Conservation (phyloP, 2,113 vertebrate species). For the Dissostichus mawsoni region DNA sequence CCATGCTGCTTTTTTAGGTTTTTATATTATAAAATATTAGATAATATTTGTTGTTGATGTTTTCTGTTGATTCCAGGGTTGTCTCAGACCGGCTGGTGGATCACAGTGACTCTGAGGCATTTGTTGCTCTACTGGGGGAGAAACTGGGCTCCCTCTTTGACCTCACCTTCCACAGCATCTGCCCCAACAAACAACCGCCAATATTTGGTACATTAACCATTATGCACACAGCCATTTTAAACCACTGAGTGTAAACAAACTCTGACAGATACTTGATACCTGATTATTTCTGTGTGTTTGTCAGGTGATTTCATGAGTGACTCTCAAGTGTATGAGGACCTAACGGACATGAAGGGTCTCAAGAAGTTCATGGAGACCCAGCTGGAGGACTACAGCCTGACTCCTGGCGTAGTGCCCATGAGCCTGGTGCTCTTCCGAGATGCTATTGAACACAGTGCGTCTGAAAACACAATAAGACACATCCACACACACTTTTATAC, state of each 20-base stretch:
- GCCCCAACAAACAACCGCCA: conserved; percentile 87
- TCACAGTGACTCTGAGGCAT: conserved; percentile 84
- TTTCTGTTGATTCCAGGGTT: conserved; percentile 82
- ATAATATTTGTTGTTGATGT: not conserved
- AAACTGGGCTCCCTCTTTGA: conserved; percentile 88
- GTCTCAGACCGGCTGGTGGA: conserved; percentile 92
- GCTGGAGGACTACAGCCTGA: conserved; percentile 87
- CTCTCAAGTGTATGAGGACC: conserved; percentile 87
- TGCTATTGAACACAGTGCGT: conserved; percentile 89
- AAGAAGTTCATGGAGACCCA: conserved; percentile 88
- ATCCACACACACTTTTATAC: not conserved
- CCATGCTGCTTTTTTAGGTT: not conserved
- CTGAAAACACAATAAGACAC: not conserved
- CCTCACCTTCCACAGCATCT: conserved; percentile 87
- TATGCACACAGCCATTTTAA: not conserved
- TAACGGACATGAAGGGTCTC: conserved; percentile 83
- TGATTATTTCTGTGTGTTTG: not conserved
- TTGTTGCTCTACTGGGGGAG: conserved; percentile 83
- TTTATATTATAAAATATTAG: not conserved
- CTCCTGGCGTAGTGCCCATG: conserved; percentile 85
- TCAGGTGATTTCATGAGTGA: conserved; percentile 90
- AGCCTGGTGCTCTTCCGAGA: conserved; percentile 90
- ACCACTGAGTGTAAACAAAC: not conserved
- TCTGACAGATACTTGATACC: too few species aligned
- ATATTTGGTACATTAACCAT: conserved; percentile 85